Base-by-base conservation (phyloP, 2,113 vertebrate species). In the Agapornis roseicollis region DNA sequence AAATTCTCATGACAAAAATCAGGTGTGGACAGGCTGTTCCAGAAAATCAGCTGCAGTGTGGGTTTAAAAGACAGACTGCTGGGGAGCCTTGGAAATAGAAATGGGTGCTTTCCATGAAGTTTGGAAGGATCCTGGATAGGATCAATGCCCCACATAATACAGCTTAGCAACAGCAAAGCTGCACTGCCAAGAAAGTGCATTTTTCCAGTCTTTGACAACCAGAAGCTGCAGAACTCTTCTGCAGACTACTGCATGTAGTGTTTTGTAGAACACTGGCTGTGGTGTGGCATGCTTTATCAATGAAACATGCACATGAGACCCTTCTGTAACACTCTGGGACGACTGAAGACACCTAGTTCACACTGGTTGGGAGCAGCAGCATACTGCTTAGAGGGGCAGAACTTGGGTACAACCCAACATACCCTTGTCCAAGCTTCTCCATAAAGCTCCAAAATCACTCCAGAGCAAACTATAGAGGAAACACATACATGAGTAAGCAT, bases 401-500 rank as follows among this genome's bases (percentile, higher is more conserved):
- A 90, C n/a, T 82, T n/a, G 53, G 90, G 41, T 61, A 91, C 33
- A 80, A 55, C 53, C 73, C 70, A 89, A 92, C 77, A 79, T 81
- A 85, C 27, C 61, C 92, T 91, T 77, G 58, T 90, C 92, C 90
- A 85, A 94, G 90, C 85, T 94, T 93, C 82, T 97, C 90, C 82
- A 77, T 69, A 80, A 97, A 96, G 92, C 92, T 95, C 74, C 66
- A 56, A 93, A 95, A 94, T 83, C 85, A 90, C 60, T 93, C 76
- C 85, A 97, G 81, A 97, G 79, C 81, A 91, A 96, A 94, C 81
- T 93, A 93, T 0, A 94, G 79, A 94, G 76, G 73, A 96, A 95
- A 88, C 46, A 82, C 55, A 89, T 39, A 88, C n/a, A 70, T 28
- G 10, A 85, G 68, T 89, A 91, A 93, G 73, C 64, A 94, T 17